Percentiles rank a stretch among this genome's conserved stretches.
phyloP scores from a whole-genome alignment of 2,888 invertebrate species.

The Stenchaetothrips biformis region DNA sequence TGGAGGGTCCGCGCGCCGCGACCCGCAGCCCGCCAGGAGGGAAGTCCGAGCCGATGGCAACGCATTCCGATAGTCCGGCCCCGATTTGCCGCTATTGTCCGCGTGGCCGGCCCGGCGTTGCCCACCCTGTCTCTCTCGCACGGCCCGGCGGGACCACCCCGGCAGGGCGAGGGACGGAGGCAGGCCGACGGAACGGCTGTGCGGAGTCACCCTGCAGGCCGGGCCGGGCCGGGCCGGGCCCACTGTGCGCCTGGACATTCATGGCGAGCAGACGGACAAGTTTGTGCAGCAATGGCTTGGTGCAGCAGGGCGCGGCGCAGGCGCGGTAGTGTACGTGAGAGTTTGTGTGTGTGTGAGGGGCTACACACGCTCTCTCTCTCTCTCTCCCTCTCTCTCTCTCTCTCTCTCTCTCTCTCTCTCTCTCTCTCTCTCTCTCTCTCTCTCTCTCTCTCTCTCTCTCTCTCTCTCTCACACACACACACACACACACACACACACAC shows the following conservation, averaged over 20 bases:
- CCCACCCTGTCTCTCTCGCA: neutral
- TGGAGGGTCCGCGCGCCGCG: neutral
- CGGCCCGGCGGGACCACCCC: no score
- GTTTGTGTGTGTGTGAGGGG: neutral
- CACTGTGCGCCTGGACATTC: neutral
- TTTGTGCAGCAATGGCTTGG: neutral
- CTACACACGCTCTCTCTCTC: neutral
- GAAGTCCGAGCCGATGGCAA: neutral
- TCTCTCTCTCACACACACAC: neutral
- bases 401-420: neutral
- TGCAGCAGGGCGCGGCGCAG: neutral
- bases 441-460: neutral
- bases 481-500: neutral
- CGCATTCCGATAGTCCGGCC: neutral
- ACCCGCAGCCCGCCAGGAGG: neutral
- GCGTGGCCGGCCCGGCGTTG: neutral
- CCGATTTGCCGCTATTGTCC: conserved; percentile 9
- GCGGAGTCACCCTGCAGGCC: neutral
- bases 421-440: conserved; percentile 3
- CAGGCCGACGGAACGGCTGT: no score
- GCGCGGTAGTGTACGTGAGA: neutral
- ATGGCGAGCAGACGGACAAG: neutral
- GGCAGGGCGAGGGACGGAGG: neutral
- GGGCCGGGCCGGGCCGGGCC: neutral
- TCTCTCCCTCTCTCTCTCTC: neutral